A percentile compares a stretch with the other conserved stretches of the same genome.
phyloP scores from a whole-genome alignment of 1,140 invertebrate genomes.

The Trichonephila inaurata region DNA sequence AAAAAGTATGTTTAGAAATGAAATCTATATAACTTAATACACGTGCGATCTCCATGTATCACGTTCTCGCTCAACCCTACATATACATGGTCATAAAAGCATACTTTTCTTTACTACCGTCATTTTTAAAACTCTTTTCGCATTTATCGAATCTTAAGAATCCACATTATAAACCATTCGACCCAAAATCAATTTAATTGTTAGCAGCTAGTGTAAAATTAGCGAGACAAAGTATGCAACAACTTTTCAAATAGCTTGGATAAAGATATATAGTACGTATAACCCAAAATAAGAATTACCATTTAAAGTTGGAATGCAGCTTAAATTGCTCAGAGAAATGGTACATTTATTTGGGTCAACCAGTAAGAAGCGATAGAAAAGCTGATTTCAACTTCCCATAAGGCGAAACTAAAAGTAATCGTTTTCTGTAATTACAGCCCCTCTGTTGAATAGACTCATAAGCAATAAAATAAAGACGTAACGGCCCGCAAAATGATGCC shows the following conservation, averaged over 20 bases:
- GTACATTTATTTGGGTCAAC: slow-evolving; percentile 31
- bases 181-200: not conserved
- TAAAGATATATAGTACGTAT: not conserved
- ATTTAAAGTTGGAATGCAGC: slow-evolving; percentile 12
- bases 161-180: not conserved
- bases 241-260: not conserved
- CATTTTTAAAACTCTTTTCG: not conserved
- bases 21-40: too few species aligned
- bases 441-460: slow-evolving; percentile 29
- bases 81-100: too few species aligned
- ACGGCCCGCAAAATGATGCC: not conserved
- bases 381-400: slow-evolving; percentile 1
- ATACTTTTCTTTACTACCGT: not conserved
- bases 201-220: not conserved
- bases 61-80: too few species aligned
- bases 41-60: too few species aligned
- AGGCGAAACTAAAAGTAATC: slow-evolving; percentile 1
- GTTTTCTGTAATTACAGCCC: slow-evolving; percentile 37
- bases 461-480: slow-evolving; percentile 25
- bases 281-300: slow-evolving; percentile 10
- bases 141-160: not conserved
- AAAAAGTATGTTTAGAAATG: too few species aligned
- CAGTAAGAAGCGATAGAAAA: slow-evolving; percentile 25
- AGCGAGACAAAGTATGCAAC: not conserved
- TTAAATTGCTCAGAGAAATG: slow-evolving; percentile 21